Conservation (phyloP, 2,113 vertebrate species). For the Colinus virginianus region DNA sequence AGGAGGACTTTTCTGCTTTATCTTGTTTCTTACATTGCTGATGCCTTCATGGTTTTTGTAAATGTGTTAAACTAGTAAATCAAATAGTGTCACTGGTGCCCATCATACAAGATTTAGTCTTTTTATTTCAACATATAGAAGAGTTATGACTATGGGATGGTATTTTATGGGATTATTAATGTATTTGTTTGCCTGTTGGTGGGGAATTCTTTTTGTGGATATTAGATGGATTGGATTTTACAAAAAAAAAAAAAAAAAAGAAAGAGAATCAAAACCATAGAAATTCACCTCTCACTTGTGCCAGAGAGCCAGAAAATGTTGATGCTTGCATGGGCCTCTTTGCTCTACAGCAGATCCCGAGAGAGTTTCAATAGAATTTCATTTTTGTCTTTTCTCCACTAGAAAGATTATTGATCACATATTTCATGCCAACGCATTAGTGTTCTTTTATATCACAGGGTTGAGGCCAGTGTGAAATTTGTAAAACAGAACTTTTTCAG, state of each 20-base stretch:
- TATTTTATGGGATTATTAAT: not conserved
- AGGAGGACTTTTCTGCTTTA: not conserved
- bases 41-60: not conserved
- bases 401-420: not conserved
- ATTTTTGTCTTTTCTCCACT: not conserved
- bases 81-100: not conserved
- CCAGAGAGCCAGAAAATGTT: not conserved
- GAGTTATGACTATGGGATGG: not conserved
- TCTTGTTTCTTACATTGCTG: not conserved
- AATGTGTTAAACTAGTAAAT: not conserved
- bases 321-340: not conserved
- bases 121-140: not conserved
- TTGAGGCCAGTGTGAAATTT: not conserved
- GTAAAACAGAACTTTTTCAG: not conserved
- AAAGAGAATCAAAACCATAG: not conserved
- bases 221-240: not conserved
- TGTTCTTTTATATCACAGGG: not conserved
- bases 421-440: not conserved
- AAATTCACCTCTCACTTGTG: not conserved
- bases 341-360: not conserved
- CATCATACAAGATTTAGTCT: not conserved
- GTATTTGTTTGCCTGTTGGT: not conserved
- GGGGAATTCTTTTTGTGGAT: not conserved
- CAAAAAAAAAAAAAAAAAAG: not conserved
- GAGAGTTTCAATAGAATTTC: not conserved